A percentile compares a stretch with the other conserved stretches of the same genome.
phyloP scores from a whole-genome alignment of 1,140 invertebrate genomes.

The Tetraneura akinire region DNA sequence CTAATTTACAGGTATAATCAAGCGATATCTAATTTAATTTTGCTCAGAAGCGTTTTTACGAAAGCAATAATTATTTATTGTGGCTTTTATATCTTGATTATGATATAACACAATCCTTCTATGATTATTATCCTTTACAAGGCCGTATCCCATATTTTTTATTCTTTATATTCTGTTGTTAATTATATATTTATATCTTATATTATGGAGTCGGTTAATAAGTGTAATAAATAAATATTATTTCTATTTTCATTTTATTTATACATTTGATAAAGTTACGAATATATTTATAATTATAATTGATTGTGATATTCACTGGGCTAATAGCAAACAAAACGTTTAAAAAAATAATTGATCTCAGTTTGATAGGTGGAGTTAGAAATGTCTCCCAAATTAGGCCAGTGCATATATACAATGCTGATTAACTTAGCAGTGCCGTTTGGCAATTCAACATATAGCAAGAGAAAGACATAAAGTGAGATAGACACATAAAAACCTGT shows the following conservation, averaged over 20 bases:
- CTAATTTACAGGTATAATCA: no score
- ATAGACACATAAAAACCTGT: constrained; percentile 39
- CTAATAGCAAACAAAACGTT: constrained; percentile 11
- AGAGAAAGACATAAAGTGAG: constrained; percentile 37
- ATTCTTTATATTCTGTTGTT: no score
- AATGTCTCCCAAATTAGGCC: constrained; percentile 28
- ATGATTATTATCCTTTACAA: no score
- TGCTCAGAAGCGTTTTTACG: no score
- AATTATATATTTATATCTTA: no score
- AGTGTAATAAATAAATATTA: no score
- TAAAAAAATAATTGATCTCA: background rate
- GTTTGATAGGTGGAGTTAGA: constrained; percentile 31
- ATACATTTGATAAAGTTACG: background rate
- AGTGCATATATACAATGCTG: background rate
- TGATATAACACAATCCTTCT: no score
- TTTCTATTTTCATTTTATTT: background rate
- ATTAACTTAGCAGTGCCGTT: constrained; percentile 41
- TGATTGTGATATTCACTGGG: constrained; percentile 20
- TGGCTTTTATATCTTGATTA: no score
- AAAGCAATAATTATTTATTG: no score
- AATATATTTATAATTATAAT: constrained; percentile 30
- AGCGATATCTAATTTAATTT: no score
- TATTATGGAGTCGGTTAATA: no score
- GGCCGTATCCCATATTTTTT: no score
- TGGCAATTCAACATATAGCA: constrained; percentile 32